Evolutionary conservation across 2,888 invertebrate species (phyloP), one percentile per base, ranked within the genome.

Genomic region (Rapana venosa): DNA sequence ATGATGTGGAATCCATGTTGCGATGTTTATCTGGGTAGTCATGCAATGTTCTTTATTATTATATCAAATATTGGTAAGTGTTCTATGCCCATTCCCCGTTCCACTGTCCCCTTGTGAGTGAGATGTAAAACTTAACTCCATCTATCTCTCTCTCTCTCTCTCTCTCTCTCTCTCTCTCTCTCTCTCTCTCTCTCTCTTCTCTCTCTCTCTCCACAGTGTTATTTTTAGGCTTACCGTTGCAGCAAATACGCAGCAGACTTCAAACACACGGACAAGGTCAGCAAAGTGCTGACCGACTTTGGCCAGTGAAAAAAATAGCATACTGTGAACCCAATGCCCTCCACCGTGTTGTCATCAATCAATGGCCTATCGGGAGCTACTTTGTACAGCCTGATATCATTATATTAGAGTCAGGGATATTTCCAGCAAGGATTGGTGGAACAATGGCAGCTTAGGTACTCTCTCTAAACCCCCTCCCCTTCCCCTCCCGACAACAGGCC

Each of bases 121-220:
- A 8, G 47, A 47, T 47, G 2, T 47, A 47, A 5, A 47, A 8
- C 8, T 47, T 47, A 47, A 47, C 47, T 47, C 47, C 47, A 47
- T 66, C 66, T 66, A 2, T 66, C 66, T 66, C 66, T 66, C 66
- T 66, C 66, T 66, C 66, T 66, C 66, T 66, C 66, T 66, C 66
- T 66, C 66, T 66, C 66, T 66, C 66, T 66, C 66, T 66, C 66
- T 66, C 66, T 66, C 66, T 66, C 66, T 66, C 66, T 66, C 66
- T 66, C 66, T 66, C 66, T 66, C 66, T 66, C 66, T 66, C 66
- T 66, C 66, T 66, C 66, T 66, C 66, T 17, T 22, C 66, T 17
- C 66, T 22, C 26, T 66, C 66, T 26, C 66, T 66, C 66, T 22
- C 20, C 20, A 66, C 66, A 66, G 26, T 66, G 66, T 17, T 66